These are phyloP conservation scores for Aporrectodea caliginosa DNA, from an alignment of 1,140 invertebrate species.

Conservation along the genomic window DNA sequence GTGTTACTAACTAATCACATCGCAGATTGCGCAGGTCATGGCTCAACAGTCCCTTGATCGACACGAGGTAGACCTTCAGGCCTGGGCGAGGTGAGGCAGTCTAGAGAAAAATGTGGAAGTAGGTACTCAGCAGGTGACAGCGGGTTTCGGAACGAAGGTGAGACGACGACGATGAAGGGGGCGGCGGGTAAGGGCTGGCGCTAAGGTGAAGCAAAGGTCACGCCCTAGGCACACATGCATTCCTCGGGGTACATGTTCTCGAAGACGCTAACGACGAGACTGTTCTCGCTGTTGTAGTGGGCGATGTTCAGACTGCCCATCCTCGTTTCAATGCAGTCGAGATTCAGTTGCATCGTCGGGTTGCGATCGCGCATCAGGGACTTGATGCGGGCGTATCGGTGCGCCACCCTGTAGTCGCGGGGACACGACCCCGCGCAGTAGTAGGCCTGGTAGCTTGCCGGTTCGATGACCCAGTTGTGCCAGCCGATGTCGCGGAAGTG, in stretches of 20 bases:
- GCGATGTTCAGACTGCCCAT: constrained; percentile 35
- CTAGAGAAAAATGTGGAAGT: no score
- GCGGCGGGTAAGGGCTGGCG: no score
- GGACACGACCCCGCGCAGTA: constrained; percentile 47
- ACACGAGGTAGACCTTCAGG: no score
- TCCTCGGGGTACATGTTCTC: constrained; percentile 36
- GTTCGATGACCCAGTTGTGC: constrained; percentile 46
- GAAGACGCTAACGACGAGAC: constrained; percentile 26
- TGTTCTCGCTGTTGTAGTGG: constrained; percentile 32
- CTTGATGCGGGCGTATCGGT: constrained; percentile 46
- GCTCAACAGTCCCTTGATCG: no score
- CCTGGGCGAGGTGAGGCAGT: no score
- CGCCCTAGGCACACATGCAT: constrained; percentile 23
- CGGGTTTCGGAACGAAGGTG: no score
- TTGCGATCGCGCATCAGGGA: constrained; percentile 40
- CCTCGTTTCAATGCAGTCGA: constrained; percentile 36
- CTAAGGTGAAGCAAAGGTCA: no score
- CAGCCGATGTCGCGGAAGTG: constrained; percentile 45
- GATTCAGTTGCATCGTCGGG: constrained; percentile 35
- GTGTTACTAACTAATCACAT: no score
- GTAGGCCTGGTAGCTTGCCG: constrained; percentile 43
- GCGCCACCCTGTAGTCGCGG: constrained; percentile 44
- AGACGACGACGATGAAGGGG: no score
- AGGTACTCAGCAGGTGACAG: no score
- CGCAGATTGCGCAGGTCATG: no score